Conservation (phyloP, 1,140 invertebrate species). For the Melitaea cinxia region DNA sequence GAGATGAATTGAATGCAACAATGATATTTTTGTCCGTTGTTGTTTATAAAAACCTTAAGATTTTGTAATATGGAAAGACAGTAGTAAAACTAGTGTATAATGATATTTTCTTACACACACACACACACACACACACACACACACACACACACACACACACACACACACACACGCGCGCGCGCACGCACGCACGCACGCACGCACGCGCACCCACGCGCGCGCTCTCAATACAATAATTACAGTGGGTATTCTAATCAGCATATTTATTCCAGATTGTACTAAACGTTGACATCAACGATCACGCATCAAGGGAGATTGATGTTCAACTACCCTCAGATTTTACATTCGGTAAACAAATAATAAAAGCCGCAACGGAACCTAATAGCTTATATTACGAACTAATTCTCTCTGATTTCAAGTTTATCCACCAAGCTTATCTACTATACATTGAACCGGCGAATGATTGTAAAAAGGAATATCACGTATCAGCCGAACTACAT, state of each 20-base stretch:
- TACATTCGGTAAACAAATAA: constrained; percentile 54
- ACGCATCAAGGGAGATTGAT: constrained; percentile 79
- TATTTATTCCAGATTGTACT: constrained; percentile 81
- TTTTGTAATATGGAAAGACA: too few relatives aligned
- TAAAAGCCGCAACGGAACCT: constrained; percentile 78
- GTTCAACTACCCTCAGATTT: constrained; percentile 79
- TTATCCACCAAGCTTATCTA: constrained; percentile 83
- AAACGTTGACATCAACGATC: constrained; percentile 85
- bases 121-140: too few relatives aligned
- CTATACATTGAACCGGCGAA: constrained; percentile 82
- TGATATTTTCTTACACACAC: too few relatives aligned
- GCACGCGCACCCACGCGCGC: too few relatives aligned
- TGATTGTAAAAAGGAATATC: constrained; percentile 77
- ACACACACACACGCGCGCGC: too few relatives aligned
- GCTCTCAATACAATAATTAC: too few relatives aligned
- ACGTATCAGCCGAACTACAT: constrained; percentile 83
- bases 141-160: too few relatives aligned
- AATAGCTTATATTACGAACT: constrained; percentile 84
- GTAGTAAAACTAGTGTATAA: too few relatives aligned
- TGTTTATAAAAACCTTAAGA: too few relatives aligned
- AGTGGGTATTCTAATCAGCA: background rate
- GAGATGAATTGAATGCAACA: too few relatives aligned
- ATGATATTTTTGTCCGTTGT: too few relatives aligned
- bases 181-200: too few relatives aligned
- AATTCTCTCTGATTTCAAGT: constrained; percentile 80